Conservation (phyloP, 1,140 invertebrate genomes). For the Sarcophaga bullata region DNA sequence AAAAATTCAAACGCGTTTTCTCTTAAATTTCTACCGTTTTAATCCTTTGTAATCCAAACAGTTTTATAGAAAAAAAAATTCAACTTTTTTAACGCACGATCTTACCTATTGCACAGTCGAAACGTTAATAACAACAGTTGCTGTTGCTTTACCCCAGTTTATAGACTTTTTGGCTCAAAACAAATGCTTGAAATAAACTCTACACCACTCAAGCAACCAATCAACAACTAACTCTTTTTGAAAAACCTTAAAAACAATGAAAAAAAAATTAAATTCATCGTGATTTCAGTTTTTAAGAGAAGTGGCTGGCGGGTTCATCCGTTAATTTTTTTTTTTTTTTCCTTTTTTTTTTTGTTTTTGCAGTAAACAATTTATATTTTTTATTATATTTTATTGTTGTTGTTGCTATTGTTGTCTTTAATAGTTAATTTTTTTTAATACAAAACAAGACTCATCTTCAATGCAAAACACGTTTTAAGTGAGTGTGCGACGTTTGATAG, state of each 20-base stretch:
- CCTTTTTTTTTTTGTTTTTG: slow-evolving; percentile 1
- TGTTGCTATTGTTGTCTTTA: not conserved
- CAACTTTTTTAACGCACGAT: slow-evolving; percentile 39
- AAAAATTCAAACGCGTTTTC: not conserved
- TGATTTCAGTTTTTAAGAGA: not conserved
- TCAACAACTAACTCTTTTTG: no score
- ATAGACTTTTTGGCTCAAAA: slow-evolving; percentile 53
- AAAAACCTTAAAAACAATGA: no score
- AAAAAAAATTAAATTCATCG: no score
- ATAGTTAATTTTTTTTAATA: not conserved
- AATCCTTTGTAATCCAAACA: no score
- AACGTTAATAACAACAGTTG: slow-evolving; percentile 57
- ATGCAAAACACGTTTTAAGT: slow-evolving; percentile 31
- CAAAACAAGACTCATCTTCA: slow-evolving; percentile 29
- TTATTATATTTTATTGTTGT: not conserved
- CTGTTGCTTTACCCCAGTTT: slow-evolving; percentile 54
- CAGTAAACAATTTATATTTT: not conserved
- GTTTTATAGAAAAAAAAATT: not conserved
- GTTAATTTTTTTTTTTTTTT: not conserved
- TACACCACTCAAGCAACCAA: no score
- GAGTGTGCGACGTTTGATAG: not conserved
- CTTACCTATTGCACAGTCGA: slow-evolving; percentile 58
- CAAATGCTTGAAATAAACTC: not conserved
- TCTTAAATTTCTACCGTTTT: slow-evolving; percentile 22
- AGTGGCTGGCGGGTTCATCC: not conserved